Evolutionary conservation across 23 tunicate genomes (phyloP).

Genomic region (Ciona savignyi): DNA sequence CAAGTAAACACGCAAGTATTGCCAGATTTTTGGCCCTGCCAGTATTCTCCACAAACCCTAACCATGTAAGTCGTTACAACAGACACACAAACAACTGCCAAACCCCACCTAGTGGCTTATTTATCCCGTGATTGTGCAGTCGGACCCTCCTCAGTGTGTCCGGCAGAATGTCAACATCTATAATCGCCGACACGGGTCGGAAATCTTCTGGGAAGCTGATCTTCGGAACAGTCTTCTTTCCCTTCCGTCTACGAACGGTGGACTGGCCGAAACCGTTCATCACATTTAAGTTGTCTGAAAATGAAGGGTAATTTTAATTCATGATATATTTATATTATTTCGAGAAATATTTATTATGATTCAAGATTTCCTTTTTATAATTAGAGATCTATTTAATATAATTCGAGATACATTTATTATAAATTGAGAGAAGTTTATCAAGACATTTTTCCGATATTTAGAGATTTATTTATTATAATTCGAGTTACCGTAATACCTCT

Average conservation of each 20-base stretch:
- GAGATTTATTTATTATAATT: too few species aligned
- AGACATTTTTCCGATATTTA: too few species aligned
- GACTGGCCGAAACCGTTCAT: constrained; percentile 95
- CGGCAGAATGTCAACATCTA: constrained; percentile 98
- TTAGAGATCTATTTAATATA: too few species aligned
- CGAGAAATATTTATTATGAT: too few species aligned
- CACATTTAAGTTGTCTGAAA: constrained; percentile 48
- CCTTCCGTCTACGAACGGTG: constrained; percentile 69
- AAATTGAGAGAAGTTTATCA: too few species aligned
- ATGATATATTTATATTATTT: too few species aligned
- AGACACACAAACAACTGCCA: not conserved
- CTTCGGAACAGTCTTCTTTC: constrained; percentile 53
- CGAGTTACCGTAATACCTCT: too few species aligned
- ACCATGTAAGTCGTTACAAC: not conserved
- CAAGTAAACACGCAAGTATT: too few species aligned
- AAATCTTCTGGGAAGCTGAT: constrained; percentile 94
- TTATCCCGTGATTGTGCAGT: constrained; percentile 89
- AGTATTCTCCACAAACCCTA: not conserved
- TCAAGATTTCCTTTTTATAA: too few species aligned
- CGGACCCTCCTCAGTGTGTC: constrained; percentile 94
- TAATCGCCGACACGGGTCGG: constrained; percentile 98
- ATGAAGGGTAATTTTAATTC: too few species aligned
- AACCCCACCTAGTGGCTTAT: constrained; percentile 68
- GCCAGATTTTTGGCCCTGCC: too few species aligned
- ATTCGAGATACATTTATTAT: too few species aligned